Evolutionary conservation across 2,888 invertebrate genomes (phyloP).

Genomic region (Sussaba pulchella): DNA sequence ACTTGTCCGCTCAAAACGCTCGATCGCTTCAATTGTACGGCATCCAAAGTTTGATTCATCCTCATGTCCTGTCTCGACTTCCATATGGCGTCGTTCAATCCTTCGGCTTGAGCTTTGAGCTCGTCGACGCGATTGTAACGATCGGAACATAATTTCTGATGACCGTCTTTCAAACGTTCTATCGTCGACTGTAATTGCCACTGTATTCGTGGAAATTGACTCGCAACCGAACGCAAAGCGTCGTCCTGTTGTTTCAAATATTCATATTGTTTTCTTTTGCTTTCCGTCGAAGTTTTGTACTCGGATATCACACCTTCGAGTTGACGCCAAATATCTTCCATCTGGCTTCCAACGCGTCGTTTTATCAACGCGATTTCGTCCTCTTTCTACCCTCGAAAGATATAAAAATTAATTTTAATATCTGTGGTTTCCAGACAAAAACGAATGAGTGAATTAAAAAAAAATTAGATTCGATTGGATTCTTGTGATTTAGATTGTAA

Average conservation of each 20-base stretch:
- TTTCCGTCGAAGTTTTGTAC: conserved; percentile 78
- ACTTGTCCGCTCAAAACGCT: conserved; percentile 87
- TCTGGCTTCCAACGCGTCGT: conserved; percentile 72
- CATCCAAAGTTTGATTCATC: conserved; percentile 84
- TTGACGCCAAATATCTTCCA: conserved; percentile 76
- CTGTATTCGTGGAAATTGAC: conserved; percentile 81
- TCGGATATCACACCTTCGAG: conserved; percentile 73
- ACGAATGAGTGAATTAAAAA: too few species aligned
- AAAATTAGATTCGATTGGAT: too few species aligned
- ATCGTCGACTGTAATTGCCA: conserved; percentile 72
- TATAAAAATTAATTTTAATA: background rate
- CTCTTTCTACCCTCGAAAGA: conserved; percentile 72
- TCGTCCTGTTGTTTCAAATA: conserved; percentile 86
- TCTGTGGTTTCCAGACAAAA: background rate
- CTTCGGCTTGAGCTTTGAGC: conserved; percentile 70
- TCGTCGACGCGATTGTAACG: conserved; percentile 72
- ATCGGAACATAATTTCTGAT: conserved; percentile 68
- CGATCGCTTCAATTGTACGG: conserved; percentile 86
- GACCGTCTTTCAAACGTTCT: conserved; percentile 74
- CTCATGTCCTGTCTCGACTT: conserved; percentile 86
- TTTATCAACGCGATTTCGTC: conserved; percentile 73
- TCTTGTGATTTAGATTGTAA: too few species aligned
- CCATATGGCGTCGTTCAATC: conserved; percentile 76
- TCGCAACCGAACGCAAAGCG: conserved; percentile 82
- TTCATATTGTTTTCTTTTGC: conserved; percentile 81